These are phyloP conservation scores for Phoeniculus purpureus DNA, from an alignment of 2,797 vertebrate genomes.

Conservation along the genomic window DNA sequence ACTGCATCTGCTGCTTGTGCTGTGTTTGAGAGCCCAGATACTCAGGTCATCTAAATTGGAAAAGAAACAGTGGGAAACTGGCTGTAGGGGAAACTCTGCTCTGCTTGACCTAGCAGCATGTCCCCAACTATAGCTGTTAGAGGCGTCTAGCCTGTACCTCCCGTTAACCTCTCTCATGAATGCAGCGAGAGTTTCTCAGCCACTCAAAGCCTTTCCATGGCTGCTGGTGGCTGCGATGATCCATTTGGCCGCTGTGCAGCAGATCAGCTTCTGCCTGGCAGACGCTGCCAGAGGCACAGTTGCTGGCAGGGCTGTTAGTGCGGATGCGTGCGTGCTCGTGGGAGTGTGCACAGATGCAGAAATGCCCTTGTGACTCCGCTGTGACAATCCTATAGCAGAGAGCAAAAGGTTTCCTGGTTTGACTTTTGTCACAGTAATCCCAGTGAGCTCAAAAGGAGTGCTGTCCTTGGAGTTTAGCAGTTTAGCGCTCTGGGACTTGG, in stretches of 20 bases:
- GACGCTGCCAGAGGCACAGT: not conserved
- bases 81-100: not conserved
- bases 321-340: fast-evolving
- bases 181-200: not conserved
- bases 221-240: not conserved
- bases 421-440: conserved; percentile 33
- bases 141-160: not conserved
- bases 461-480: conserved; percentile 16
- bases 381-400: not conserved
- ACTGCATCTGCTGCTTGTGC: not conserved
- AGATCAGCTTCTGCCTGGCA: not conserved
- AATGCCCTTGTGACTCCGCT: not conserved
- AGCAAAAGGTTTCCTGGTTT: not conserved
- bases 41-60: fast-evolving
- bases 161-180: not conserved
- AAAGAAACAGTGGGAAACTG: not conserved
- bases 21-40: not conserved
- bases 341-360: not conserved
- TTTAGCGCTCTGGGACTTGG: not conserved
- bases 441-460: conserved; percentile 7
- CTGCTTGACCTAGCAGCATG: not conserved
- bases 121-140: not conserved
- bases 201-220: not conserved
- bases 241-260: not conserved
- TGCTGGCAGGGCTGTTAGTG: fast-evolving